Conservation (phyloP, 2,888 invertebrate genomes). For the Cylloceria caligata region DNA sequence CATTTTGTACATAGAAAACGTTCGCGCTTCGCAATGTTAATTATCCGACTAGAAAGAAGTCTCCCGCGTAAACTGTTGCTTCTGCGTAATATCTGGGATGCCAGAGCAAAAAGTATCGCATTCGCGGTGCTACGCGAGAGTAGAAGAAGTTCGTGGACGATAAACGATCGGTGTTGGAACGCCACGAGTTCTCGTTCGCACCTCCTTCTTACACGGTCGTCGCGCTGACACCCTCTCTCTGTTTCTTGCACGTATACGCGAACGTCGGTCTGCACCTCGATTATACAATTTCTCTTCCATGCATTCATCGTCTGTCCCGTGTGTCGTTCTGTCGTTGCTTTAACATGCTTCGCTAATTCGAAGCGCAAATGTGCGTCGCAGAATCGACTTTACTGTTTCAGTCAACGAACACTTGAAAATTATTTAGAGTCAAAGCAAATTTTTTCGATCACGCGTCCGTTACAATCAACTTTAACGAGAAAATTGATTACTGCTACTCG, state of each 20-base stretch:
- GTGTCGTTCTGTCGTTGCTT: not conserved
- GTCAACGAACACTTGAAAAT: not conserved
- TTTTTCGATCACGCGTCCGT: not conserved
- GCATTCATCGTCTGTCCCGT: constrained; percentile 44
- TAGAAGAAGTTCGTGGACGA: constrained; percentile 50
- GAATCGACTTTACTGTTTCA: not conserved
- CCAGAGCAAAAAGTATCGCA: constrained; percentile 2
- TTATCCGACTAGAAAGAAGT: constrained; percentile 9
- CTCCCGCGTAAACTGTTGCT: constrained; percentile 15
- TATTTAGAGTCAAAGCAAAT: not conserved
- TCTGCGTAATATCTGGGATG: constrained; percentile 13
- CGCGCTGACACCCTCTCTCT: not conserved
- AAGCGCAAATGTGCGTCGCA: constrained; percentile 24
- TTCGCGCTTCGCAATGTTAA: constrained; percentile 48
- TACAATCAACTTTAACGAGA: not conserved
- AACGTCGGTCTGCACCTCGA: not conserved
- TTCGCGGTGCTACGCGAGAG: not conserved
- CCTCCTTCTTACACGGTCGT: constrained; percentile 49
- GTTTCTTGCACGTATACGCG: constrained; percentile 27
- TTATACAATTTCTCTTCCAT: constrained; percentile 45
- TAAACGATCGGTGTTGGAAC: constrained; percentile 59
- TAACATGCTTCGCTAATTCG: constrained; percentile 19
- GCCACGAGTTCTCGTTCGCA: constrained; percentile 56
- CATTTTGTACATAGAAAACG: constrained; percentile 1
- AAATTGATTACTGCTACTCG: not conserved